Conservation (phyloP, 2,797 vertebrate genomes). For the Paratrypauchen microcephalus region DNA sequence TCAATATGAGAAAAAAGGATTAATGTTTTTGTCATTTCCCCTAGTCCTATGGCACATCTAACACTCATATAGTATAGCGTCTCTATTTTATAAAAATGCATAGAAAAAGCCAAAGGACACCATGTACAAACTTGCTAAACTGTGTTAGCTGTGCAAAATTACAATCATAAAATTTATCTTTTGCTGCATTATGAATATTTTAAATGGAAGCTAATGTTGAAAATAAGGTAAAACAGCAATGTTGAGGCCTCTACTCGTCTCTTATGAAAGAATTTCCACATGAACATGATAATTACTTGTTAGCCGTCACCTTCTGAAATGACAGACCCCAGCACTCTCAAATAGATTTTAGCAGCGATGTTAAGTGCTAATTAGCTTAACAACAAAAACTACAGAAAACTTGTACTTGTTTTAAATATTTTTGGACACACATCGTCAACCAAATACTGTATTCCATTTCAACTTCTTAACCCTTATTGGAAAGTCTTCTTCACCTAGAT, state of each 20-base stretch:
- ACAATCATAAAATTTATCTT: neutral
- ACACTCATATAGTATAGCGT: no score
- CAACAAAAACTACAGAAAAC: neutral
- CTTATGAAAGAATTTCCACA: conserved; percentile 1
- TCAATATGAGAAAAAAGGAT: no score
- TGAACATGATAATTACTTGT: neutral
- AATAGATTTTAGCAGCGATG: neutral
- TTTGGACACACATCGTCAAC: neutral
- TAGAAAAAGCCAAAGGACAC: no score
- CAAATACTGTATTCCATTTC: neutral
- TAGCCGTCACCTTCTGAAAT: neutral
- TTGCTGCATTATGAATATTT: neutral
- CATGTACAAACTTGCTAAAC: no score
- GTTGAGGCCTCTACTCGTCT: neutral
- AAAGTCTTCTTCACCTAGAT: no score
- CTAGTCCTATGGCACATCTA: no score
- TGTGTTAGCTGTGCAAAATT: neutral
- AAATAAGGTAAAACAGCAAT: neutral
- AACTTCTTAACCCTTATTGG: neutral
- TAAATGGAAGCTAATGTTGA: neutral
- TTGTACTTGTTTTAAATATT: neutral
- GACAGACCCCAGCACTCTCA: neutral
- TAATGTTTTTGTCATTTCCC: no score
- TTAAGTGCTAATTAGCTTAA: conserved; percentile 2
- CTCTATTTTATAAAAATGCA: no score